These are phyloP conservation scores for Morbakka virulenta DNA, from an alignment of 30 jellyfish, hydroid and myxozoan species.

Conservation along the genomic window DNA sequence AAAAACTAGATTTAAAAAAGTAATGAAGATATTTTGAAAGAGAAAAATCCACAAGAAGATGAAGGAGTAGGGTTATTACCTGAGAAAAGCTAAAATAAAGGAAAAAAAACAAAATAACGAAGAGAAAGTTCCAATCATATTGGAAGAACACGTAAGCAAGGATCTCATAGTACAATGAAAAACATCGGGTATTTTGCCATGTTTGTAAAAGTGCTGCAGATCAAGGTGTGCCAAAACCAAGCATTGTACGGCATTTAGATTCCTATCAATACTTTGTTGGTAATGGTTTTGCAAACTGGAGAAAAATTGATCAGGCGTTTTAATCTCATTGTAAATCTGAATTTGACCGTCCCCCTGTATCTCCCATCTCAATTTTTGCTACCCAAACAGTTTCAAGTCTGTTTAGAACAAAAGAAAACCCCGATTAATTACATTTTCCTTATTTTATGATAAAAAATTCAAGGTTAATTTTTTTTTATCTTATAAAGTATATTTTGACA, in stretches of 20 bases:
- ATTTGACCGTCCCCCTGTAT: conserved; percentile 5
- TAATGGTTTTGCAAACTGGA: conserved; percentile 27
- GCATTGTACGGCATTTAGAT: conserved; percentile 21
- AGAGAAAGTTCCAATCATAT: conserved; percentile 15
- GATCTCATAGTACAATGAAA: conserved; percentile 12
- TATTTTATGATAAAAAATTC: too few species aligned
- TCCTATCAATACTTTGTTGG: conserved; percentile 25
- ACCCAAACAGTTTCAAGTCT: too few species aligned
- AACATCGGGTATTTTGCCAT: conserved; percentile 10
- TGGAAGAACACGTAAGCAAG: conserved; percentile 10
- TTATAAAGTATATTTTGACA: too few species aligned
- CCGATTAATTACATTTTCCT: too few species aligned
- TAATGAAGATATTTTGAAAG: conserved; percentile 3
- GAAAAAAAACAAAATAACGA: background rate
- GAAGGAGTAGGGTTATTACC: too few species aligned
- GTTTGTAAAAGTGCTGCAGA: conserved; percentile 9
- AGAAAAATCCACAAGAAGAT: conserved; percentile 5
- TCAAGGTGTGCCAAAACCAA: conserved; percentile 44
- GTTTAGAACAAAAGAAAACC: too few species aligned
- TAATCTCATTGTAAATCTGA: conserved; percentile 26
- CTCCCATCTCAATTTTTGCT: conserved; percentile 5
- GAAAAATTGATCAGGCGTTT: conserved; percentile 4
- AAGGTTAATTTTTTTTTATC: too few species aligned
- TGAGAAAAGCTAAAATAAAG: conserved; percentile 2
- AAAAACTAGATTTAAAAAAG: background rate